Percentiles rank a stretch among this genome's conserved stretches.
phyloP scores from a whole-genome alignment of 2,888 invertebrate species.

The Plagodis pulveraria region DNA sequence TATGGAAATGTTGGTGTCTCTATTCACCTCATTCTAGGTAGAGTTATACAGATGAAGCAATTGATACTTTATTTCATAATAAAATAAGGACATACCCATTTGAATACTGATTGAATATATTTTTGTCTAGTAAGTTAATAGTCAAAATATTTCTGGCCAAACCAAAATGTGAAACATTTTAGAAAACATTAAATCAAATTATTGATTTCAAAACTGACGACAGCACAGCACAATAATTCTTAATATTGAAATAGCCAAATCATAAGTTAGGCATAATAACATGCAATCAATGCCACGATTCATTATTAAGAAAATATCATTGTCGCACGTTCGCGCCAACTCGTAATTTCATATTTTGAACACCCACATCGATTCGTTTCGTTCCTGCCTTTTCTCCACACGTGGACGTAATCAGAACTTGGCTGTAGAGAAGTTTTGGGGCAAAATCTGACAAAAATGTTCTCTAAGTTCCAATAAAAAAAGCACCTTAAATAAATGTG shows the following conservation, averaged over 20 bases:
- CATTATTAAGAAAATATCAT: slow-evolving; percentile 61
- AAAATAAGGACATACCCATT: too few relatives aligned
- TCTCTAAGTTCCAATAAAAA: too few relatives aligned
- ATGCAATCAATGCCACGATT: slow-evolving; percentile 58
- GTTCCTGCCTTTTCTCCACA: slow-evolving; percentile 50
- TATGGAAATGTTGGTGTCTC: too few relatives aligned
- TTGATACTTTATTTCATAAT: too few relatives aligned
- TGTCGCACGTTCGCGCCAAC: slow-evolving; percentile 78
- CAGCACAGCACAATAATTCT: slow-evolving; percentile 10
- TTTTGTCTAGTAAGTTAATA: too few relatives aligned
- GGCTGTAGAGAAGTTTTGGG: background rate
- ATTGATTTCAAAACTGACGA: background rate
- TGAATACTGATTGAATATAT: too few relatives aligned
- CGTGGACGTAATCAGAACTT: background rate
- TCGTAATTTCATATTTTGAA: slow-evolving; percentile 80
- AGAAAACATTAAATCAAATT: too few relatives aligned
- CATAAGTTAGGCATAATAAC: slow-evolving; percentile 58
- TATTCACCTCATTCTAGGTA: too few relatives aligned
- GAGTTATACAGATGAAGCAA: too few relatives aligned
- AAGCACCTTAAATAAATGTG: too few relatives aligned
- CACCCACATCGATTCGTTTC: slow-evolving; percentile 75
- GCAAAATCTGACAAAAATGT: background rate
- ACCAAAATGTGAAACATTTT: too few relatives aligned
- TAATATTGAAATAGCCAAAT: slow-evolving; percentile 45
- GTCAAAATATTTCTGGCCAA: too few relatives aligned